Conservation (phyloP, 2,888 invertebrate genomes). For the Charanyca ferruginea region DNA sequence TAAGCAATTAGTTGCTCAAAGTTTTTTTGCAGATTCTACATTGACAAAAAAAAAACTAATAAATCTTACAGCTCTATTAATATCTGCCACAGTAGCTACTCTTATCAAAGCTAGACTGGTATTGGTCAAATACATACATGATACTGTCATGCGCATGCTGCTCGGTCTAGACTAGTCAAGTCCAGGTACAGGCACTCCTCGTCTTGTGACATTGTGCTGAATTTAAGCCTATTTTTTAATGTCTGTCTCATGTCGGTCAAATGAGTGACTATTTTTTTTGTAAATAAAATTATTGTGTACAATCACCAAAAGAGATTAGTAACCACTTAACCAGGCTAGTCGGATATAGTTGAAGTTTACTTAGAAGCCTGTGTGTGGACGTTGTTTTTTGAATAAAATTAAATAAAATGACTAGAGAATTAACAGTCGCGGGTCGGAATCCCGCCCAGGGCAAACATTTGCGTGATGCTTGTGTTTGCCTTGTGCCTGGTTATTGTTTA, state of each 20-base stretch:
- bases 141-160: background rate
- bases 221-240: slow-evolving; percentile 36
- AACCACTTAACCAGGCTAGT: too few species aligned
- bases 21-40: slow-evolving; percentile 18
- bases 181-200: slow-evolving; percentile 28
- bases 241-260: slow-evolving; percentile 19
- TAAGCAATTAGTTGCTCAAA: background rate
- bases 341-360: too few species aligned
- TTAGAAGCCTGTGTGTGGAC: too few species aligned
- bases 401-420: too few species aligned
- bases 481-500: too few species aligned
- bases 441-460: too few species aligned
- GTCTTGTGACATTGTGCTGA: slow-evolving; percentile 51
- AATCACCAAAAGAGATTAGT: too few species aligned
- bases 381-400: too few species aligned
- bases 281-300: slow-evolving; percentile 34
- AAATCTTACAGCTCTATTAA: slow-evolving; percentile 9
- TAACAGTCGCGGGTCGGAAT: too few species aligned
- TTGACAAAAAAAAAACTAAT: background rate
- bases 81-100: slow-evolving; percentile 22
- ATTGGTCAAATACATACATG: slow-evolving; percentile 30
- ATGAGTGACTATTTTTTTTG: slow-evolving; percentile 34
- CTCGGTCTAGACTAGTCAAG: slow-evolving; percentile 24
- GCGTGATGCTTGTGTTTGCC: too few species aligned
- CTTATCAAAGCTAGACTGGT: slow-evolving; percentile 25